Base-by-base conservation (phyloP, 2,888 invertebrate species). In the Diachrysia chrysitis region DNA sequence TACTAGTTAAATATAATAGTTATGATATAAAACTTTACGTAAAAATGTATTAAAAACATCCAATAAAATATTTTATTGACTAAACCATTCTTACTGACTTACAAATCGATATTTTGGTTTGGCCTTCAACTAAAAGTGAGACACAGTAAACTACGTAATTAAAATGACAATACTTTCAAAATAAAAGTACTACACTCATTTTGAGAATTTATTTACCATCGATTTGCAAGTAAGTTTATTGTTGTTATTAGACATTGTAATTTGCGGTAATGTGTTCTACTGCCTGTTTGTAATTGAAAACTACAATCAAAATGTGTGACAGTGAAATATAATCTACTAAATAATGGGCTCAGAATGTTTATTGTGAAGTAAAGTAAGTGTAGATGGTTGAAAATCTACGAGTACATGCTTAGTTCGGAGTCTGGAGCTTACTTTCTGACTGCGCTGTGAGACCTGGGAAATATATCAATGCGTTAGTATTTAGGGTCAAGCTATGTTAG, bases 391-490 rank as follows among this genome's bases (percentile, higher is more conserved):
- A 66, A 82, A 71, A 63, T 81, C 82, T 82, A 82, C 74, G 58
- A 83, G 79, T 81, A 85, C 94, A 94, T 94, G 94, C 94, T 90
- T 85, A 89, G 79, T 88, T 87, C 76, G 74, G 81, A 84, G 70
- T 84, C 80, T 86, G 83, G 76, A 76, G 89, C 95, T 95, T 95
- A 95, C 95, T 95, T 93, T 95, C 95, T 86, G 95, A 93, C 93
- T 93, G 89, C 91, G 85, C 89, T 86, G 95, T 95, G 90, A 95
- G 95, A 95, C 95, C 95, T 95, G 95, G 91, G 94, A 87, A 94
- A 93, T 90, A 93, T 87, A 93, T 86, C 81, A 91, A 89, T 79
- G 83, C 84, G 90, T 94, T 94, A 94, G 90, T 93, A 87, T 84
- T 79, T 65, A 68, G 56, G 81, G 69, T 55, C 16, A 68, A 0